A percentile compares a stretch with the other conserved stretches of the same genome.
phyloP scores from a whole-genome alignment of 2,113 vertebrate species.

The Callopanchax toddi region DNA sequence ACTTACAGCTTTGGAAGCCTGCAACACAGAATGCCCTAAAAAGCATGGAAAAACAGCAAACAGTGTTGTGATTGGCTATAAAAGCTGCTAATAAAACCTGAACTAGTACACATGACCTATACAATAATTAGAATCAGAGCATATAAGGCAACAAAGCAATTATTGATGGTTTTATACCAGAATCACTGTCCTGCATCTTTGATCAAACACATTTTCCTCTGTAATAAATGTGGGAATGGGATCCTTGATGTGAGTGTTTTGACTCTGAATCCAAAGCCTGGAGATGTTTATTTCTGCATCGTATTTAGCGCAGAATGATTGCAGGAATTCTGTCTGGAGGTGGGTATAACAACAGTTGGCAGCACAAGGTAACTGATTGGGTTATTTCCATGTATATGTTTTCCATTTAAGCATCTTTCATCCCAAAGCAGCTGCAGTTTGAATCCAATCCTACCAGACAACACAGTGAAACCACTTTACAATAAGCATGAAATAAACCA shows the following conservation, averaged over 20 bases:
- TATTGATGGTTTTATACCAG: conserved; percentile 8
- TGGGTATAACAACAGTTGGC: conserved; percentile 59
- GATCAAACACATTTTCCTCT: conserved; percentile 26
- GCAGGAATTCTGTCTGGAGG: conserved; percentile 63
- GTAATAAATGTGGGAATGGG: conserved; percentile 27
- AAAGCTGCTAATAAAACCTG: background rate
- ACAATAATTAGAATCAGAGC: background rate
- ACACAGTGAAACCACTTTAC: no score
- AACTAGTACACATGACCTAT: background rate
- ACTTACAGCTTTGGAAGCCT: conserved; percentile 11
- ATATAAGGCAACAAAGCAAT: background rate
- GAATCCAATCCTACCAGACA: conserved; percentile 21
- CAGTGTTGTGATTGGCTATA: background rate
- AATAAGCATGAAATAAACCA: background rate
- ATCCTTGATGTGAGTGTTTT: conserved; percentile 46
- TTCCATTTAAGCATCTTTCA: conserved; percentile 58
- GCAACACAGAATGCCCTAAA: no score
- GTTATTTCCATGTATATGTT: conserved; percentile 53
- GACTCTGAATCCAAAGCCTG: conserved; percentile 52
- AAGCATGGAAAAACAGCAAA: no score
- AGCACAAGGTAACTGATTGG: conserved; percentile 58
- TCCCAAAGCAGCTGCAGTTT: conserved; percentile 41
- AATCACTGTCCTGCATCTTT: conserved; percentile 26
- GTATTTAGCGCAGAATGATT: conserved; percentile 66
- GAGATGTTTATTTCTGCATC: conserved; percentile 73